These are phyloP conservation scores for Eledone cirrhosa DNA, from an alignment of 2,888 invertebrate species.

Conservation along the genomic window DNA sequence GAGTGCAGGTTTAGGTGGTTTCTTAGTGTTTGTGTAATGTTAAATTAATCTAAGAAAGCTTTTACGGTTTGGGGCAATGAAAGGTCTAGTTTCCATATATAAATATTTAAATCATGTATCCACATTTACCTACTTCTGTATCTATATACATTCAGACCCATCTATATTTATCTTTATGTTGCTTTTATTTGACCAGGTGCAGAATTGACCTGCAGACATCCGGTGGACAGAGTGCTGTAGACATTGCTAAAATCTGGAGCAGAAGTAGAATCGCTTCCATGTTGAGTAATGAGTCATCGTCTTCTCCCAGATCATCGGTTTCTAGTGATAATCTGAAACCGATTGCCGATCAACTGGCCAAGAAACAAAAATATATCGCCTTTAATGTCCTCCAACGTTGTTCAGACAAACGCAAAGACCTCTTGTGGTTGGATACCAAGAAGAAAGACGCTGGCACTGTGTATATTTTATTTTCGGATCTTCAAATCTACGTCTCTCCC, in stretches of 20 bases:
- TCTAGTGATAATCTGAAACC: conserved; percentile 30
- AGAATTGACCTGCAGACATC: conserved; percentile 55
- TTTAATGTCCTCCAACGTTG: conserved; percentile 58
- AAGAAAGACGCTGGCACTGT: conserved; percentile 47
- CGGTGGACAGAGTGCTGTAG: conserved; percentile 63
- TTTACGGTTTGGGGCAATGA: no score
- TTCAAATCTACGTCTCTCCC: conserved; percentile 46
- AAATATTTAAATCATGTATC: no score
- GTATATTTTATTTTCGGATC: conserved; percentile 58
- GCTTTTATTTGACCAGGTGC: conserved; percentile 45
- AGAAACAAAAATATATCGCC: conserved; percentile 57
- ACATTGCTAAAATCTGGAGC: conserved; percentile 64
- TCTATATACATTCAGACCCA: background rate
- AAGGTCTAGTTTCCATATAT: no score
- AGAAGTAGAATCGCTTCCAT: conserved; percentile 48
- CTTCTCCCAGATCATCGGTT: background rate
- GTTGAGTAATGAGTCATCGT: conserved; percentile 35
- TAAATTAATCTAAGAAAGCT: no score
- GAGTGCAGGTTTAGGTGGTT: no score
- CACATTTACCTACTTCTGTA: no score
- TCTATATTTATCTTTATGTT: background rate
- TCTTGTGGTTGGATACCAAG: conserved; percentile 53
- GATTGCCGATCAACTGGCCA: conserved; percentile 42
- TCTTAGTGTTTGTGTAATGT: no score
- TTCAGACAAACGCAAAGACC: conserved; percentile 59